phyloP scores from a whole-genome alignment of 2,888 invertebrate genomes.

The Hemaris fuciformis region DNA sequence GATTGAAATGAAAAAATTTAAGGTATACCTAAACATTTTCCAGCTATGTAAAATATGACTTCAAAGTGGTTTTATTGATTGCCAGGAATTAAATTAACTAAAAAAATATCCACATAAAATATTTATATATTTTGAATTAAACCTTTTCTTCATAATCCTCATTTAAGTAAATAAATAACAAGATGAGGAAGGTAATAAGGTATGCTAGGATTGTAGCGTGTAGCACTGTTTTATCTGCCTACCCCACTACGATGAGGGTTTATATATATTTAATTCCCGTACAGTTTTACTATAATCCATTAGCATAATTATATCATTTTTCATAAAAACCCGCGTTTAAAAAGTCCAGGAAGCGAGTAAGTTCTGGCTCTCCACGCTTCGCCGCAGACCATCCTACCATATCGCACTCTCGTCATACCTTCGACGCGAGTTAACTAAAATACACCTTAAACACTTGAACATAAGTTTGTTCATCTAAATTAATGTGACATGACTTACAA shows the following conservation, averaged over 20 bases:
- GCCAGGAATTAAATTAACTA: too few relatives aligned
- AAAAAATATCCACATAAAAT: too few relatives aligned
- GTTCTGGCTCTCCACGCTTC: conserved; percentile 58
- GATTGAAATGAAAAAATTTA: too few relatives aligned
- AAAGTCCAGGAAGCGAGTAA: conserved; percentile 57
- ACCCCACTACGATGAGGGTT: background rate
- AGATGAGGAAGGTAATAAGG: too few relatives aligned
- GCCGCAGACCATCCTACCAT: conserved; percentile 70
- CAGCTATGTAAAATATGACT: too few relatives aligned
- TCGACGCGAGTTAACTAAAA: conserved; percentile 22
- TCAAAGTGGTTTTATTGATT: too few relatives aligned
- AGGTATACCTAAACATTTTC: too few relatives aligned
- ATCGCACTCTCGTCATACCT: conserved; percentile 58
- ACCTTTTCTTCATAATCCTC: too few relatives aligned
- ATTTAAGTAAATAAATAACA: too few relatives aligned
- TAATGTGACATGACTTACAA: conserved; percentile 35
- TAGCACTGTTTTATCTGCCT: background rate
- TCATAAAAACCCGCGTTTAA: conserved; percentile 37
- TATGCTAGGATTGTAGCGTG: too few relatives aligned
- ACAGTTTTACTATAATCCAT: background rate
- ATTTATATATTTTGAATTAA: too few relatives aligned
- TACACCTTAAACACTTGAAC: conserved; percentile 31
- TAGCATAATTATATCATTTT: conserved; percentile 2
- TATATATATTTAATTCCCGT: background rate
- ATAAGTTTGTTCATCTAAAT: conserved; percentile 21